phyloP scores from a whole-genome alignment of 2,888 invertebrate species.

The Acleris literana region DNA sequence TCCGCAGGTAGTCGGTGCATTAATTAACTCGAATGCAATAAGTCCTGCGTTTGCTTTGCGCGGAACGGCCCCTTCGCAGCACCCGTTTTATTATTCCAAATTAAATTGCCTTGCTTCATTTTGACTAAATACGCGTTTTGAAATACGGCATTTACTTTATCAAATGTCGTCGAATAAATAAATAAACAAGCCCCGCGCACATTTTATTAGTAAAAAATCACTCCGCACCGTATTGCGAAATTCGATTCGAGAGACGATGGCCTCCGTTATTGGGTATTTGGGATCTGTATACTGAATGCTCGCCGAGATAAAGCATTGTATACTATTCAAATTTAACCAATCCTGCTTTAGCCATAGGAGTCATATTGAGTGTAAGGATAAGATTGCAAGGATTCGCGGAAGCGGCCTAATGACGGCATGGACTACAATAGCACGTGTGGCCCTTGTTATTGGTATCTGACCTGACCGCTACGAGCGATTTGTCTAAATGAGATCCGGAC shows the following conservation, averaged over 20 bases:
- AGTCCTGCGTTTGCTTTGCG: conserved; percentile 62
- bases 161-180: conserved; percentile 33
- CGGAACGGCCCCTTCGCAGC: conserved; percentile 44
- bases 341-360: conserved; percentile 52
- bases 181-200: conserved; percentile 40
- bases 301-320: conserved; percentile 40
- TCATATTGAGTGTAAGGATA: conserved; percentile 48
- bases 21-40: conserved; percentile 56
- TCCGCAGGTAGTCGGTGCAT: conserved; percentile 31
- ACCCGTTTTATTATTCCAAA: conserved; percentile 54
- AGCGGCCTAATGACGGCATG: conserved; percentile 79
- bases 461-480: conserved; percentile 82
- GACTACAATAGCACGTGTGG: conserved; percentile 79
- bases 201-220: conserved; percentile 65
- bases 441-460: conserved; percentile 82
- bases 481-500: conserved; percentile 83
- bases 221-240: conserved; percentile 46
- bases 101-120: conserved; percentile 46
- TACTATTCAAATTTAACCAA: conserved; percentile 48
- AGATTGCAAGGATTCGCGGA: conserved; percentile 61
- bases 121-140: conserved; percentile 27
- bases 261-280: conserved; percentile 66
- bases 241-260: conserved; percentile 65
- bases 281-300: conserved; percentile 52
- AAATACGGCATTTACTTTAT: conserved; percentile 20